Percentiles rank a stretch among this genome's conserved stretches.
Evolutionary conservation across 2,888 invertebrate genomes (phyloP).

Genomic region (Ypsolopha sequella): DNA sequence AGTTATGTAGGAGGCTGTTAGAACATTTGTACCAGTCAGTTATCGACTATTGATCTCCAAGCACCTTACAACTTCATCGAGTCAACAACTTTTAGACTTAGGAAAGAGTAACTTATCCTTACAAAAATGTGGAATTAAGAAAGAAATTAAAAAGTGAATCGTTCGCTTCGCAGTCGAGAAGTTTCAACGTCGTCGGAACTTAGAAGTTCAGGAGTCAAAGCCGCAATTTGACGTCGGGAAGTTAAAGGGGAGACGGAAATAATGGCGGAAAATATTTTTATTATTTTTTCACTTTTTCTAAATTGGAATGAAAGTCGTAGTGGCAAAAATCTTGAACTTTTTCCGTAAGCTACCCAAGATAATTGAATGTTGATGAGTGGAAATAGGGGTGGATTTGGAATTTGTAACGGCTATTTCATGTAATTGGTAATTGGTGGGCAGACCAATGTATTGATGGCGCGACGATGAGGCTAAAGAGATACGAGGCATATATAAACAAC

Average conservation of each 20-base stretch:
- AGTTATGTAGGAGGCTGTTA: neutral
- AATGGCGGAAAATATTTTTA: neutral
- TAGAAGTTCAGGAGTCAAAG: neutral
- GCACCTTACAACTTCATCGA: neutral
- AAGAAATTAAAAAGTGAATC: neutral
- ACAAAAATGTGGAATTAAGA: neutral
- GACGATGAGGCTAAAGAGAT: no score
- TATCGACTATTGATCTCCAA: constrained; percentile 1
- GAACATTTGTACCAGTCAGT: neutral
- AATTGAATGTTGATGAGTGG: no score
- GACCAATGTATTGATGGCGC: no score
- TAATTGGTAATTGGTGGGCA: no score
- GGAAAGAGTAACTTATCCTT: no score
- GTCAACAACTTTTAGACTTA: neutral
- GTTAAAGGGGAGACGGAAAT: neutral
- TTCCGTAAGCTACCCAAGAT: no score
- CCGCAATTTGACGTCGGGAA: constrained; percentile 2
- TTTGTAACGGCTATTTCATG: no score
- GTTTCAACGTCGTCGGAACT: neutral
- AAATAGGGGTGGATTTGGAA: no score
- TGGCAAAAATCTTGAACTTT: no score
- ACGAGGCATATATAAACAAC: no score
- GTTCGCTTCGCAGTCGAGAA: neutral
- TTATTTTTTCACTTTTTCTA: constrained; percentile 10
- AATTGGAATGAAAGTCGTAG: neutral